These are phyloP conservation scores for Bradypodion ventrale DNA, from an alignment of 2,797 vertebrate species.

Conservation along the genomic window DNA sequence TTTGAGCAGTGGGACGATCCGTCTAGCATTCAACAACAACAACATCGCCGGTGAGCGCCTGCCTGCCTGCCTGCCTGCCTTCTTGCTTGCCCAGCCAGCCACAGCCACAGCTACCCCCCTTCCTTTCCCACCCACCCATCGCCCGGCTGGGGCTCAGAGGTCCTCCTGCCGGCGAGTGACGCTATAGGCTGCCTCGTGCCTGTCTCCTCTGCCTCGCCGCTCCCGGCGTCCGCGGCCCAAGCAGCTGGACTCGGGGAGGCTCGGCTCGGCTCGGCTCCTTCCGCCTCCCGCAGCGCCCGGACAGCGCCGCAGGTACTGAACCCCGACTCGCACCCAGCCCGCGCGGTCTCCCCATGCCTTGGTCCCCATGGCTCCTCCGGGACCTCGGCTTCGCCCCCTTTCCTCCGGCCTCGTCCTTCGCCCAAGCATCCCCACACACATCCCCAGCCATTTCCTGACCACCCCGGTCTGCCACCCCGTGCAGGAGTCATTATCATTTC, in stretches of 20 bases:
- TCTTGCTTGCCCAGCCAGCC: too few relatives aligned
- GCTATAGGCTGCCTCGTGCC: conserved; percentile 51
- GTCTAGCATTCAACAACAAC: neutral
- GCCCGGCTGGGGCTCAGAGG: neutral
- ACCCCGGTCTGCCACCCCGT: neutral
- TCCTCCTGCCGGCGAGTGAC: conserved; percentile 42
- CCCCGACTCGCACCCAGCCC: neutral
- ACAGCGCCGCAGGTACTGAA: conserved; percentile 30
- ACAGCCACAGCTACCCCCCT: too few relatives aligned
- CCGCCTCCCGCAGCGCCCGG: conserved; percentile 2
- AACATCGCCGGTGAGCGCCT: too few relatives aligned
- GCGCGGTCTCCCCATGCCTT: neutral
- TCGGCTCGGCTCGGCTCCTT: neutral
- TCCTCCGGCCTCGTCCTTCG: conserved; percentile 11
- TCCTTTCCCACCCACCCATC: rapidly evolving
- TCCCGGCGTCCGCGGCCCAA: conserved; percentile 33
- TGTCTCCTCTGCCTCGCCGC: conserved; percentile 14
- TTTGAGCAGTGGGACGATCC: neutral
- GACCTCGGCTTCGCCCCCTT: neutral
- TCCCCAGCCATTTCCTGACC: neutral
- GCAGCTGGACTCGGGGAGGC: conserved; percentile 6
- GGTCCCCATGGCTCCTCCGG: neutral
- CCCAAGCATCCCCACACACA: too few relatives aligned
- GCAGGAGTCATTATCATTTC: neutral
- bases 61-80: neutral